Evolutionary conservation across 92 coral and sea anemone species (phyloP).

Genomic region (Epizoanthus ramosus): DNA sequence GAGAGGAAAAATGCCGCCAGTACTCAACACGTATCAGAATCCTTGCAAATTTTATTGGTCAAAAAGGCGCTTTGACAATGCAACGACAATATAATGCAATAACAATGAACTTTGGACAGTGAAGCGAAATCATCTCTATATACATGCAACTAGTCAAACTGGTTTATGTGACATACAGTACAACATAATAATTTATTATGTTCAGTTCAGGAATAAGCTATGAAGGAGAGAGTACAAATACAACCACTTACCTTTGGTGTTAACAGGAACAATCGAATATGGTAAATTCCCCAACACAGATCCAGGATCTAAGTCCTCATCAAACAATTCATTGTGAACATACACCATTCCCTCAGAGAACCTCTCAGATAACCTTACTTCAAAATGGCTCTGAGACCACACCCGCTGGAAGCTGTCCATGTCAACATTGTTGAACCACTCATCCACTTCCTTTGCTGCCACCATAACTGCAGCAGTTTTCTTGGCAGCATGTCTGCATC

Average conservation of each 20-base stretch:
- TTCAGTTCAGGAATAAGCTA: no score
- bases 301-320: conserved; percentile 38
- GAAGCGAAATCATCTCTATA: no score
- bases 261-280: background rate
- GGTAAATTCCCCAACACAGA: conserved; percentile 41
- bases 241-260: background rate
- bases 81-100: no score
- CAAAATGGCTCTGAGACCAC: conserved; percentile 51
- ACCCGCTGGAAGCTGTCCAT: conserved; percentile 47
- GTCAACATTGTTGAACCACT: conserved; percentile 42
- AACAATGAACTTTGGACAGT: no score
- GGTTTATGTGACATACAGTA: no score
- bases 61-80: no score
- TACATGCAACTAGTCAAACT: no score
- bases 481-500: conserved; percentile 36
- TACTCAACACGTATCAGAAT: no score
- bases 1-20: no score
- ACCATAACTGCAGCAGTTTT: conserved; percentile 25
- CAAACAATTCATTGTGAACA: conserved; percentile 42
- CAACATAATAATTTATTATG: no score
- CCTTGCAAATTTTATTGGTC: no score
- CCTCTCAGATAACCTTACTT: conserved; percentile 33
- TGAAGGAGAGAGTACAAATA: background rate
- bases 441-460: conserved; percentile 31
- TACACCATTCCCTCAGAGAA: conserved; percentile 34